These are phyloP conservation scores for Cervus canadensis DNA, from an alignment of 2,113 vertebrate genomes.

Conservation along the genomic window DNA sequence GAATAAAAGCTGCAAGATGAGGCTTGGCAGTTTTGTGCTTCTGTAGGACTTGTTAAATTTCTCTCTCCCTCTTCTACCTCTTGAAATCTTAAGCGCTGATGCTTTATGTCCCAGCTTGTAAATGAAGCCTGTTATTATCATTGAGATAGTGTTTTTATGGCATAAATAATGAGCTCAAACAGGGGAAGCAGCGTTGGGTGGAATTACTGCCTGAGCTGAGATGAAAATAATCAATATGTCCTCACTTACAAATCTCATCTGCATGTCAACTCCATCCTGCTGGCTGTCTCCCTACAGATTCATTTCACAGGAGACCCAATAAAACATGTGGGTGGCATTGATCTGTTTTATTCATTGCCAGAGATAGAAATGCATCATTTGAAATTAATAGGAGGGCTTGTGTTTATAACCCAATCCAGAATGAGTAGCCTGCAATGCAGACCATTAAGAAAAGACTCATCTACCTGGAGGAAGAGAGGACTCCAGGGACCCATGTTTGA, in stretches of 20 bases:
- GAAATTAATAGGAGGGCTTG: conserved; percentile 78
- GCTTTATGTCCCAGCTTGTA: conserved; percentile 83
- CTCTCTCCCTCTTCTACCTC: conserved; percentile 72
- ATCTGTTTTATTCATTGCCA: conserved; percentile 83
- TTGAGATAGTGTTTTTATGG: conserved; percentile 85
- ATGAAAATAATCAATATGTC: conserved; percentile 87
- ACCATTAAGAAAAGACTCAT: conserved; percentile 19
- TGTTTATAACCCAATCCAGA: conserved; percentile 62
- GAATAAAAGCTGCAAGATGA: conserved; percentile 74
- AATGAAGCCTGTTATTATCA: conserved; percentile 86
- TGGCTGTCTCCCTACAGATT: conserved; percentile 82
- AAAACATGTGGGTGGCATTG: conserved; percentile 83
- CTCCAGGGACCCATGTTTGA: background rate
- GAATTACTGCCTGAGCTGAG: conserved; percentile 84
- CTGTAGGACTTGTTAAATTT: conserved; percentile 81
- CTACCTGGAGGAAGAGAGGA: background rate
- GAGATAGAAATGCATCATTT: conserved; percentile 83
- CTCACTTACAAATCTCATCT: conserved; percentile 88
- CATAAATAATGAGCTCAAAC: conserved; percentile 87
- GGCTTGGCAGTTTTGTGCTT: conserved; percentile 76
- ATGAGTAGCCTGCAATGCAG: conserved; percentile 37
- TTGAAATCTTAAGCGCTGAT: conserved; percentile 79
- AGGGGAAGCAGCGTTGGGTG: conserved; percentile 76
- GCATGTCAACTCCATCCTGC: conserved; percentile 84
- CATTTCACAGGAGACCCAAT: conserved; percentile 81